A percentile compares a stretch with the other conserved stretches of the same genome.
phyloP scores from a whole-genome alignment of 2,113 vertebrate genomes.

The Syngnathus floridae region DNA sequence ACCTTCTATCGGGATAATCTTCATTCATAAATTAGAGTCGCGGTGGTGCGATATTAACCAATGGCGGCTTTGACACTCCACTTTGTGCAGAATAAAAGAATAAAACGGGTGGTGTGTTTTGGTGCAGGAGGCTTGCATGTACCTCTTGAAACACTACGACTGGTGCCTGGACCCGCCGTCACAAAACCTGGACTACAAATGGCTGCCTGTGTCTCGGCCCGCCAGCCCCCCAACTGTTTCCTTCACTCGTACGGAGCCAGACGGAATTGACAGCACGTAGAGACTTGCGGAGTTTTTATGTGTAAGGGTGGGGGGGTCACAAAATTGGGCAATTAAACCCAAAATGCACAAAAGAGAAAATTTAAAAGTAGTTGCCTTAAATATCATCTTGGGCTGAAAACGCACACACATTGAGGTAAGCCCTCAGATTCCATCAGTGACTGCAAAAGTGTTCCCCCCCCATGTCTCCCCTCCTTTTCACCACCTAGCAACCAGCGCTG shows the following conservation, averaged over 20 bases:
- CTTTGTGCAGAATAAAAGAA: background rate
- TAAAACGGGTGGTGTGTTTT: background rate
- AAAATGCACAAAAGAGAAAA: background rate
- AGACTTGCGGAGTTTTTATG: background rate
- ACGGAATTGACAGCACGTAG: slow-evolving; percentile 17
- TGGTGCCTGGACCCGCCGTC: slow-evolving; percentile 55
- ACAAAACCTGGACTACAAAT: slow-evolving; percentile 58
- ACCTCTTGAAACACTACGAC: slow-evolving; percentile 52
- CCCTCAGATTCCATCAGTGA: slow-evolving; percentile 54
- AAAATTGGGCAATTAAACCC: slow-evolving; percentile 2
- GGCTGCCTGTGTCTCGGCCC: slow-evolving; percentile 62
- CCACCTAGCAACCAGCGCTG: slow-evolving; percentile 65
- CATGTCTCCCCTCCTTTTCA: slow-evolving; percentile 3
- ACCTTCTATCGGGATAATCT: slow-evolving; percentile 35
- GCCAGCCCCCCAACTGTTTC: slow-evolving; percentile 28
- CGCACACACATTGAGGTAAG: slow-evolving; percentile 36
- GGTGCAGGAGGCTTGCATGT: slow-evolving; percentile 47
- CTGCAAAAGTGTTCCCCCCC: slow-evolving; percentile 40
- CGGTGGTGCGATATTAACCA: slow-evolving; percentile 14
- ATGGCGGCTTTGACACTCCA: slow-evolving; percentile 9
- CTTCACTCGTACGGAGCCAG: slow-evolving; percentile 42
- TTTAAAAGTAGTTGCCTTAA: too few species aligned
- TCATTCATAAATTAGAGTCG: slow-evolving; percentile 48
- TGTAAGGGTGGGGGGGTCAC: too few species aligned
- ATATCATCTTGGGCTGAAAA: too few species aligned